Conservation (phyloP, 2,888 invertebrate genomes). For the Lagria hirta region DNA sequence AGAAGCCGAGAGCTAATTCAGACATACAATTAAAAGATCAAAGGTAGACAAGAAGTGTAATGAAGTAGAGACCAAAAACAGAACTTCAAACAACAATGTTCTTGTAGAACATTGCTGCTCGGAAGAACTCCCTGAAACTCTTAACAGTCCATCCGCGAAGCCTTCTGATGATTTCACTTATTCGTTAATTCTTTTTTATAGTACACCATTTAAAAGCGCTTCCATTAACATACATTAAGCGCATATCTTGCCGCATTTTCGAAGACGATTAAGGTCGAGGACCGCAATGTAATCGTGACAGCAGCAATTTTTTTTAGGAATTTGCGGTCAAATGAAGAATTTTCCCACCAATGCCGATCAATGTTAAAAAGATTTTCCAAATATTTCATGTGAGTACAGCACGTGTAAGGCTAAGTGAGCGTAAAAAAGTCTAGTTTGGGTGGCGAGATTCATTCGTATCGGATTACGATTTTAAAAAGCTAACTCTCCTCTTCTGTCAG, state of each 20-base stretch:
- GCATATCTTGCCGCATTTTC: no score
- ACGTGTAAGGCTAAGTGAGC: conserved; percentile 18
- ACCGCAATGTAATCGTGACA: conserved; percentile 12
- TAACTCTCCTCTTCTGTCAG: no score
- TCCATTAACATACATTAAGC: conserved; percentile 8
- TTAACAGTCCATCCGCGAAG: conserved; percentile 4
- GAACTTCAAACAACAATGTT: no score
- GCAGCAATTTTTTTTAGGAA: no score
- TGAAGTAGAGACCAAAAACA: no score
- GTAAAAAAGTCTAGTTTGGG: conserved; percentile 16
- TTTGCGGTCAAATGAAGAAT: conserved; percentile 1
- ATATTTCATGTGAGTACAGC: not conserved
- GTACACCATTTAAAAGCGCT: conserved; percentile 3
- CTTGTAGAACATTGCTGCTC: no score
- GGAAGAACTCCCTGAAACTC: no score
- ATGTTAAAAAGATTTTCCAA: conserved; percentile 3
- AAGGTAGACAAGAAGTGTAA: no score
- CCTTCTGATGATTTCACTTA: conserved; percentile 1
- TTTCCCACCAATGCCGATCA: conserved; percentile 9
- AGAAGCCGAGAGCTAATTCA: no score
- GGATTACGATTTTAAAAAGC: no score
- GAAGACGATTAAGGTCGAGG: conserved; percentile 8
- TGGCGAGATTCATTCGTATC: conserved; percentile 7
- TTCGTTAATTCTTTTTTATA: conserved; percentile 2
- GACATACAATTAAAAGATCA: no score